Conservation (phyloP, 2,797 vertebrate species). For the Bufotes viridis region DNA sequence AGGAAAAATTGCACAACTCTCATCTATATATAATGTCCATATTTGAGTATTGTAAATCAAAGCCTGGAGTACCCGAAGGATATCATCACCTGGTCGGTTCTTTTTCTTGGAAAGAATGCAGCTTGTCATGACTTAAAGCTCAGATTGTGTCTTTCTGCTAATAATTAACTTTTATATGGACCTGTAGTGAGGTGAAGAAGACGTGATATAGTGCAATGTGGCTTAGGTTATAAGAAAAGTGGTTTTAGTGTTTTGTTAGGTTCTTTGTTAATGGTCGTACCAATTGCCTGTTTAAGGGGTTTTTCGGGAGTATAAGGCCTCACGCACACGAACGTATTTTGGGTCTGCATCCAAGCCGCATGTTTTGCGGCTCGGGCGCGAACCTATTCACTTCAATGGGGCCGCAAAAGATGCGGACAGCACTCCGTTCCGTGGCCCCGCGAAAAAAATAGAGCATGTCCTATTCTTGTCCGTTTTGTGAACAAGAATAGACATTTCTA, state of each 20-base stretch:
- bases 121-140: neutral
- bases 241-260: neutral
- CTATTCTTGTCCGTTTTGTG: too few species aligned
- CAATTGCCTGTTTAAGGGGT: neutral
- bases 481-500: too few species aligned
- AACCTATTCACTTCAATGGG: too few species aligned
- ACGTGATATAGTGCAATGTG: neutral
- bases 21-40: neutral
- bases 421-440: too few species aligned
- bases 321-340: too few species aligned
- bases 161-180: constrained; percentile 14
- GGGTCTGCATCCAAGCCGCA: too few species aligned
- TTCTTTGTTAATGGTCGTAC: neutral
- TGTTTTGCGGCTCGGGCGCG: too few species aligned
- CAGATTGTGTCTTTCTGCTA: constrained; percentile 17
- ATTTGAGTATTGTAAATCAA: neutral
- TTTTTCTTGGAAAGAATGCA: constrained; percentile 6
- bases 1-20: neutral
- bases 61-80: neutral
- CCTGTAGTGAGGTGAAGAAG: neutral
- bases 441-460: too few species aligned
- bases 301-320: neutral
- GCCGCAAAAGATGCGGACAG: too few species aligned
- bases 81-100: neutral
- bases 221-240: neutral